Base-by-base conservation (phyloP, 2,113 vertebrate genomes). In the Penelope pileata region DNA sequence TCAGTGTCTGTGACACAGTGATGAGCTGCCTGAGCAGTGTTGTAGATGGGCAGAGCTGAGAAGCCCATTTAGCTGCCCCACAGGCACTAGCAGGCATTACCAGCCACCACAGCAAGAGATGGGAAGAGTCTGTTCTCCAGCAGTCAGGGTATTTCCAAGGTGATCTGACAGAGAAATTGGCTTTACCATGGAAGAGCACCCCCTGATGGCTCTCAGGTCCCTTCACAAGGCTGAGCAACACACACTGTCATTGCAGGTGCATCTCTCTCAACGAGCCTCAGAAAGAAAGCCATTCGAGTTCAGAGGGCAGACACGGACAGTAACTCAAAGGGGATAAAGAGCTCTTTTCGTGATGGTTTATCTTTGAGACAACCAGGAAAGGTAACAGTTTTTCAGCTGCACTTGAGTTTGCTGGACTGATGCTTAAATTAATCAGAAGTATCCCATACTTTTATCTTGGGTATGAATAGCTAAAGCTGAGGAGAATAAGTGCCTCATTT, bases 1-100 rank as follows among this genome's bases (percentile, higher is more conserved):
- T 60, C 27, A 22, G 30, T 15, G 26, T 17, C 32, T 0, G 0
- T 7, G 54, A 62, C 1, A 3, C 1, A 3, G 23, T 7, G 6
- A 60, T 38, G 60, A 58, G 48, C 62, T 69, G 24, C 40, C 54
- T 12, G 42, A 53, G 22, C 51, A 79, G 12, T 53, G 6, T 63
- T 24, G 15, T 12, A n/a, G 34, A 2, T 3, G 24, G 21, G n/a
- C 26, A 16, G 63, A 81, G 40, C 4, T 36, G 10, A 47, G 22
- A 68, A 36, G 24, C 10, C 13, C 10, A 14, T 82, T 72, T 54
- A 76, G 26, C 64, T 68, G 18, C 64, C 72, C 69, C n/a, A 14
- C 81, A 42, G 34, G 19, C 15, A 62, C 14, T 45, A 34, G 30
- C 47, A 72, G 47, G 10, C 27, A 58, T 12, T 36, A 10, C 6